These are phyloP conservation scores for Cheirogaleus major DNA, from an alignment of 2,797 vertebrate genomes.

Conservation along the genomic window DNA sequence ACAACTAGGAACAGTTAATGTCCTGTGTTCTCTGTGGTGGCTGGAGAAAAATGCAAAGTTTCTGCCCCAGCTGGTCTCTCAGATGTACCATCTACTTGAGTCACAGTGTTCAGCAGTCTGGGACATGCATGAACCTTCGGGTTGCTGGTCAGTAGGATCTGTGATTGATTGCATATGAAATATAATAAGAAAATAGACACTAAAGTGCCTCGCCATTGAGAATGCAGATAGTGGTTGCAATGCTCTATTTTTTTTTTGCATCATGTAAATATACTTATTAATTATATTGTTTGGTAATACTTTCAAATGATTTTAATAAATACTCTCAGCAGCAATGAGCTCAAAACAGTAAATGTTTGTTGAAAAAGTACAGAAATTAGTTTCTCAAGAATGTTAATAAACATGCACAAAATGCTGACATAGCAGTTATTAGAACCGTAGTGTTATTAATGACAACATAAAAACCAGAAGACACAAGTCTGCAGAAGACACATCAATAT, in stretches of 20 bases:
- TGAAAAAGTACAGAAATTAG: not conserved
- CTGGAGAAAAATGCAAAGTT: not conserved
- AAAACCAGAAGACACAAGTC: not conserved
- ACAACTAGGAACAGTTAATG: not conserved
- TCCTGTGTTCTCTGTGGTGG: not conserved
- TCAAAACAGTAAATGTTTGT: not conserved
- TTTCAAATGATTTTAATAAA: not conserved
- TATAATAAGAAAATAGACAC: not conserved
- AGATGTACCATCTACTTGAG: no score
- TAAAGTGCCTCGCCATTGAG: not conserved
- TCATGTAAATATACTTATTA: not conserved
- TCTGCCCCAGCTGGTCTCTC: not conserved
- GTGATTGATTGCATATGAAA: not conserved
- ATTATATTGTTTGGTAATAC: not conserved
- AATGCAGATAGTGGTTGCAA: not conserved
- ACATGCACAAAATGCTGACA: not conserved
- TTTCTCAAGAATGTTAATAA: not conserved
- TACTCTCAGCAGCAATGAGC: not conserved
- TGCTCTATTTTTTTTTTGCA: not conserved
- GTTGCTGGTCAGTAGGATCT: not conserved
- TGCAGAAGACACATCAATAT: not conserved
- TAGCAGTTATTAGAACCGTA: not conserved
- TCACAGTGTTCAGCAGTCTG: not conserved
- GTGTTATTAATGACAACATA: not conserved
- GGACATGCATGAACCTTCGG: not conserved